Base-by-base conservation (phyloP, 2,888 invertebrate species). In the Aphodius granarius region DNA sequence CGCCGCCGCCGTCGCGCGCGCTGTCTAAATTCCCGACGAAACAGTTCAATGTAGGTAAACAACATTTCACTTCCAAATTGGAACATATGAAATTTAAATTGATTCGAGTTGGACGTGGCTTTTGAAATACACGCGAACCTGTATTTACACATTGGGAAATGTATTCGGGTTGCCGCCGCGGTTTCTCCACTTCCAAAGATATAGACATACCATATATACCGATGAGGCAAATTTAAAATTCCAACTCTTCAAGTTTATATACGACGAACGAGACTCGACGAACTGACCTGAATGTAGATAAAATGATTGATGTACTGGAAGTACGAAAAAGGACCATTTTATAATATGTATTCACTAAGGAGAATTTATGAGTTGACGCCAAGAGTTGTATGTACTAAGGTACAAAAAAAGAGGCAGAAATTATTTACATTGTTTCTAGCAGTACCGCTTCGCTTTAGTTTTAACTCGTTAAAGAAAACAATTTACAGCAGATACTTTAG, bases 51-150 rank as follows among this genome's bases (percentile, higher is more conserved):
- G 68, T 68, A 21, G 68, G 22, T 68, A 68, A 68, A 68, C 68
- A 68, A 68, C 68, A 68, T 68, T 68, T 68, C 68, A 68, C 68
- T 68, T 22, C 68, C 68, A 68, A 68, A 68, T 68, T 68, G 68
- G 22, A 21, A 68, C 22, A 68, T 68, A 68, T 68, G 68, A 68
- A 68, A 68, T 68, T 68, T 68, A 68, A 68, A 68, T 68, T 68
- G 68, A 68, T 68, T 68, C 68, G 19, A 22, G 68, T n/a, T 22
- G 13, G 22, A n/a, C 68, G 68, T n/a, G 68, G 21, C 68, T 22
- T 43, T 43, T 43, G 43, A 43, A 43, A 43, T 43, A 43, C 43
- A 43, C 21, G 21, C 68, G 68, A 68, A 68, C 22, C 68, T 68
- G 21, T 68, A 68, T 68, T 68, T 68, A 68, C 68, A 68, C 68